phyloP scores from a whole-genome alignment of 2,113 vertebrate species.

The Beaufortia kweichowensis region DNA sequence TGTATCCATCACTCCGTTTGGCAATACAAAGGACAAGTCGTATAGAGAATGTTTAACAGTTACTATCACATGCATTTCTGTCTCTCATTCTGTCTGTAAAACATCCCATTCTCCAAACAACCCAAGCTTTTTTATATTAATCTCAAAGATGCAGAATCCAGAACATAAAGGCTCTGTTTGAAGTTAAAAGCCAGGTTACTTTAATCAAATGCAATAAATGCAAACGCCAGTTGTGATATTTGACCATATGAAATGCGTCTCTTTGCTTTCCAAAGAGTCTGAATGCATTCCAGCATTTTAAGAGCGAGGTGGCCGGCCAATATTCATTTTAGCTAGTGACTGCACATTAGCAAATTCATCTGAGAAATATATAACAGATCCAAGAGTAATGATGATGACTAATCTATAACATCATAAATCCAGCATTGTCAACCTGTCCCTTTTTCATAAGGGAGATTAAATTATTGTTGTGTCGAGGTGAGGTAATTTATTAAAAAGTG shows the following conservation, averaged over 20 bases:
- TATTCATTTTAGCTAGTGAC: constrained; percentile 48
- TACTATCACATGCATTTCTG: no score
- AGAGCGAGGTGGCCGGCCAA: constrained; percentile 36
- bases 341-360: constrained; percentile 55
- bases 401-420: constrained; percentile 80
- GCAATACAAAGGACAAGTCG: no score
- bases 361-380: constrained; percentile 69
- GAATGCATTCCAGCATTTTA: constrained; percentile 45
- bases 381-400: constrained; percentile 74
- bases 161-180: neutral
- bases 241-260: neutral
- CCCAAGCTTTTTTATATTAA: neutral
- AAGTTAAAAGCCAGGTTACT: neutral
- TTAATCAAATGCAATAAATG: neutral
- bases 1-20: no score
- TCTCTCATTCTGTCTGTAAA: no score
- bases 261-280: constrained; percentile 28
- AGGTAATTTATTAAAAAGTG: constrained; percentile 76
- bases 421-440: constrained; percentile 76
- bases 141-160: constrained; percentile 3
- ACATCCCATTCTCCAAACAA: no score
- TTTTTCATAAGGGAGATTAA: constrained; percentile 78
- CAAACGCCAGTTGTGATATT: neutral
- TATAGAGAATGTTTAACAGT: no score
- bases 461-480: constrained; percentile 75